phyloP scores from a whole-genome alignment of 1,140 invertebrate genomes.

The Drosophila nebulosa region DNA sequence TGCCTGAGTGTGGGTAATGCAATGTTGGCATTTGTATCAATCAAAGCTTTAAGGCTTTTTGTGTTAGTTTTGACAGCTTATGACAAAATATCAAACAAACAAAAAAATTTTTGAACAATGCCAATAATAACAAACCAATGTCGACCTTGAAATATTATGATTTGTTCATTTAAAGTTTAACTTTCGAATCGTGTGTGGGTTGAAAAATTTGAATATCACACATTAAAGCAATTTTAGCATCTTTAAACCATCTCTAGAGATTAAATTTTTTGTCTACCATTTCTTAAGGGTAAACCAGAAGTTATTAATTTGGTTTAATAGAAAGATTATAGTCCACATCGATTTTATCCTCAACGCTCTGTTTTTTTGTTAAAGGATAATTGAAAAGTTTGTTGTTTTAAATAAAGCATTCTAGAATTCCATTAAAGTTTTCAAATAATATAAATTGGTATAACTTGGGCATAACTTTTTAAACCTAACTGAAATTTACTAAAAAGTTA shows the following conservation, averaged over 20 bases:
- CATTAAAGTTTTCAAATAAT: too few species aligned
- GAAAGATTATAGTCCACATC: too few species aligned
- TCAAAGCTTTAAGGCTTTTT: constrained; percentile 32
- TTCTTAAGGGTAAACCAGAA: not conserved
- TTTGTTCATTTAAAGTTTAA: not conserved
- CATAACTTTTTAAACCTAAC: too few species aligned
- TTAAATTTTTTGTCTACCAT: not conserved
- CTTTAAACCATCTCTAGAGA: not conserved
- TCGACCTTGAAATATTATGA: not conserved
- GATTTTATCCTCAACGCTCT: too few species aligned
- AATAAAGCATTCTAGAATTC: too few species aligned
- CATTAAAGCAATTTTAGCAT: not conserved
- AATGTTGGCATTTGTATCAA: constrained; percentile 18
- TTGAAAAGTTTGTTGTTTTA: too few species aligned
- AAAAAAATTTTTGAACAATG: constrained; percentile 14
- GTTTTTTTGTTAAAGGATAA: too few species aligned
- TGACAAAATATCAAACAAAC: constrained; percentile 28
- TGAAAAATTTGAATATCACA: not conserved
- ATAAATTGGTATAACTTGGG: too few species aligned
- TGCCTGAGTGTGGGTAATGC: not conserved
- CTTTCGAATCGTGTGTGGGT: not conserved
- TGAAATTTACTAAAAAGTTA: too few species aligned
- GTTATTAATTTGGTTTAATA: too few species aligned
- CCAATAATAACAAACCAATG: constrained; percentile 13
- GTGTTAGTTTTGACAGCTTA: constrained; percentile 51